These are phyloP conservation scores for Notolabrus celidotus DNA, from an alignment of 2,797 vertebrate genomes.

Conservation along the genomic window DNA sequence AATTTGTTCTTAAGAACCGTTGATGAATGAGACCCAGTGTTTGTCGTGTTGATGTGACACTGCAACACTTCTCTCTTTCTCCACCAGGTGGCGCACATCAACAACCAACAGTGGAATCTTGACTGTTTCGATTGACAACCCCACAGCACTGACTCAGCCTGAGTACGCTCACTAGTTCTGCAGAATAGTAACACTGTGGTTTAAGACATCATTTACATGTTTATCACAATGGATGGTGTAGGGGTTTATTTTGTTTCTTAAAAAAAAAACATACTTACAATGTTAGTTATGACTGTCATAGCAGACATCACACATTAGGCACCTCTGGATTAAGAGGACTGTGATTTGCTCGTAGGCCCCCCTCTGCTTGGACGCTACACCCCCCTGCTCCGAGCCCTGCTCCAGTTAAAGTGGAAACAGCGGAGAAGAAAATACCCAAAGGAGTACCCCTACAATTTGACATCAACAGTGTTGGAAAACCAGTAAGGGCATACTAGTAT, in stretches of 20 bases:
- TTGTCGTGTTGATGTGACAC: neutral
- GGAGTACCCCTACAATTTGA: conserved; percentile 96
- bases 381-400: conserved; percentile 82
- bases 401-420: conserved; percentile 82
- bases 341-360: conserved; percentile 68
- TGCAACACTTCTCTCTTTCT: conserved; percentile 22
- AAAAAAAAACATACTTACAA: too few relatives aligned
- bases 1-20: too few relatives aligned
- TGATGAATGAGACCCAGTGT: too few relatives aligned
- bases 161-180: conserved; percentile 81
- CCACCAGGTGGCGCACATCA: conserved; percentile 92
- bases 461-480: conserved; percentile 97
- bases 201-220: neutral
- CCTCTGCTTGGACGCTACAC: conserved; percentile 88
- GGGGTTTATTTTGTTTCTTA: too few relatives aligned
- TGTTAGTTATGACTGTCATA: neutral
- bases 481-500: conserved; percentile 80
- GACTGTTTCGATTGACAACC: conserved; percentile 96
- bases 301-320: too few relatives aligned
- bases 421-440: conserved; percentile 92
- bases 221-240: too few relatives aligned
- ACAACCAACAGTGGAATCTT: conserved; percentile 90
- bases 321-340: neutral
- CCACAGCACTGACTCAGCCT: conserved; percentile 87
- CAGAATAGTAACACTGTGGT: neutral